A percentile compares a stretch with the other conserved stretches of the same genome.
Conservation (phyloP, 2,888 invertebrate genomes). For the Amiota mariae region DNA sequence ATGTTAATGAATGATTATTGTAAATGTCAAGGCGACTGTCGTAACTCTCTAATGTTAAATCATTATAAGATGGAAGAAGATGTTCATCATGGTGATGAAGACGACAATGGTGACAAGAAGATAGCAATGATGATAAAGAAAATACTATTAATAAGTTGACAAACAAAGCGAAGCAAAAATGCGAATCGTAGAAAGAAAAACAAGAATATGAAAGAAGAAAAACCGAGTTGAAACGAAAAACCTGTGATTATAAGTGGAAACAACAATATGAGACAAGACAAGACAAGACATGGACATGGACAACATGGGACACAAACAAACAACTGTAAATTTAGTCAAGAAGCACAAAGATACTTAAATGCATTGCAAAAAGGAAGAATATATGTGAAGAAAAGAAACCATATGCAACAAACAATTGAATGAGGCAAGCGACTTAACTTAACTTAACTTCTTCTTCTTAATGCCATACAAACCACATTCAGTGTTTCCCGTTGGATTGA, state of each 20-base stretch:
- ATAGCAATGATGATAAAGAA: not conserved
- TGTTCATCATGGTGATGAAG: not conserved
- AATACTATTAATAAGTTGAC: not conserved
- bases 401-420: not conserved
- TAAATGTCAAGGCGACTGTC: not conserved
- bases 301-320: not conserved
- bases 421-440: too few species aligned
- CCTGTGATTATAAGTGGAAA: constrained; percentile 15
- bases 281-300: not conserved
- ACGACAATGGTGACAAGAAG: not conserved
- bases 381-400: not conserved
- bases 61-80: constrained; percentile 12
- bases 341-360: constrained; percentile 12
- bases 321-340: not conserved
- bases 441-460: too few species aligned
- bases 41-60: not conserved
- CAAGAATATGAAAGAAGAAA: not conserved
- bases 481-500: not conserved
- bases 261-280: not conserved
- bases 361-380: constrained; percentile 8
- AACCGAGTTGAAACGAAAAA: not conserved
- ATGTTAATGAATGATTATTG: constrained; percentile 15
- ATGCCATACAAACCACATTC: not conserved
- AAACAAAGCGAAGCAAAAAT: not conserved
- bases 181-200: not conserved